phyloP scores from a whole-genome alignment of 2,888 invertebrate species.

The Plagodis dolabraria region DNA sequence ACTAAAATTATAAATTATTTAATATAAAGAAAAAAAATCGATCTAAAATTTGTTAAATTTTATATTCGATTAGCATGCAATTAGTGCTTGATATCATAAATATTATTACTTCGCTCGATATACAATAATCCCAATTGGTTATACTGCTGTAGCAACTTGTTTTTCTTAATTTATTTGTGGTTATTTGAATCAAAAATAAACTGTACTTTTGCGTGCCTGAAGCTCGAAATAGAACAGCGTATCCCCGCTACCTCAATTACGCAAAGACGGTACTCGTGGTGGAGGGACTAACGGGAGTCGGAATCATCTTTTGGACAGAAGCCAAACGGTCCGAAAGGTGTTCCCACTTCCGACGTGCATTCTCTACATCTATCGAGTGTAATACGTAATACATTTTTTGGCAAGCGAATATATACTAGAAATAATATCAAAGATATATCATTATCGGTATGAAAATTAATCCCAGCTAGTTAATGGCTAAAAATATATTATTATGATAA shows the following conservation, averaged over 20 bases:
- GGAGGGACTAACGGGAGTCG: slow-evolving; percentile 42
- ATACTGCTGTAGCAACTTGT: too few species aligned
- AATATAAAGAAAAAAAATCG: too few species aligned
- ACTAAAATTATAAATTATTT: too few species aligned
- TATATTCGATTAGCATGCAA: too few species aligned
- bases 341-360: slow-evolving; percentile 76
- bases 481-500: too few species aligned
- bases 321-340: slow-evolving; percentile 61
- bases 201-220: slow-evolving; percentile 9
- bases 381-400: slow-evolving; percentile 26
- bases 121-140: too few species aligned
- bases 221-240: slow-evolving; percentile 21
- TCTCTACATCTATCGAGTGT: slow-evolving; percentile 46
- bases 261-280: slow-evolving; percentile 44
- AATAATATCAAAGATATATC: too few species aligned
- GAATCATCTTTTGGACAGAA: slow-evolving; percentile 60
- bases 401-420: slow-evolving; percentile 17
- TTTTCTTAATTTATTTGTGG: neutral
- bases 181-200: slow-evolving; percentile 19
- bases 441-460: too few species aligned
- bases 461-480: too few species aligned
- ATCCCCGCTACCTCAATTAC: slow-evolving; percentile 46
- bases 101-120: neutral
- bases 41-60: too few species aligned
- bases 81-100: neutral